phyloP scores from a whole-genome alignment of 2,797 vertebrate genomes.

The Carapus acus region DNA sequence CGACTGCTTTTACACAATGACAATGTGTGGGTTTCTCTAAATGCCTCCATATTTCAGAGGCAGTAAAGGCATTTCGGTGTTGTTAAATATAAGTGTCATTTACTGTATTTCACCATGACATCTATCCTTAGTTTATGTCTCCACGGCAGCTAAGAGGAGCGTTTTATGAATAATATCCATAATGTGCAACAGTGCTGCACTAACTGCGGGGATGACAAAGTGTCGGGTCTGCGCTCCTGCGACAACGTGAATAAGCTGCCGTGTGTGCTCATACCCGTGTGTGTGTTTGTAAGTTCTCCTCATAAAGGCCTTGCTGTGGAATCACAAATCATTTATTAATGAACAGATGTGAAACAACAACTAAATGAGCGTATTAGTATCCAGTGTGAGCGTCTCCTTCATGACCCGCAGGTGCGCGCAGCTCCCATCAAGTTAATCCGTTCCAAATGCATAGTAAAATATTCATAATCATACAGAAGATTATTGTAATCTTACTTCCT shows the following conservation, averaged over 20 bases:
- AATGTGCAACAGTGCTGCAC: constrained; percentile 33
- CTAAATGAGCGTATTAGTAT: constrained; percentile 6
- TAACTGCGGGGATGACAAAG: constrained; percentile 51
- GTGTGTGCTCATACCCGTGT: constrained; percentile 5
- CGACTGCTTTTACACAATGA: neutral
- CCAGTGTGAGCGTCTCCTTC: neutral
- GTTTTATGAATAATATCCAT: constrained; percentile 28
- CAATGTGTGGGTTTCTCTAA: constrained; percentile 4
- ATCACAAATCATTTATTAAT: too few relatives aligned
- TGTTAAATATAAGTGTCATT: constrained; percentile 10
- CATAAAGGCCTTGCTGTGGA: too few relatives aligned
- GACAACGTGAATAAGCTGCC: constrained; percentile 56
- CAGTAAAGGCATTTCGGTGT: constrained; percentile 6
- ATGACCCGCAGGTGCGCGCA: neutral
- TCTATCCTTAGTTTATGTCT: constrained; percentile 16
- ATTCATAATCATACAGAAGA: neutral
- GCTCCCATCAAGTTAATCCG: neutral
- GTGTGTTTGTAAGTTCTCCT: neutral
- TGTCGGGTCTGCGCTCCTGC: constrained; percentile 49
- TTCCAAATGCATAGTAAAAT: neutral
- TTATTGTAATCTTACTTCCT: neutral
- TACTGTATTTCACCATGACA: constrained; percentile 4
- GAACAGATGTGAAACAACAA: neutral
- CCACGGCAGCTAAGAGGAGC: constrained; percentile 23
- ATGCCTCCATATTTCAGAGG: neutral